phyloP scores from a whole-genome alignment of 2,797 vertebrate genomes.

The Okamejei kenojei region DNA sequence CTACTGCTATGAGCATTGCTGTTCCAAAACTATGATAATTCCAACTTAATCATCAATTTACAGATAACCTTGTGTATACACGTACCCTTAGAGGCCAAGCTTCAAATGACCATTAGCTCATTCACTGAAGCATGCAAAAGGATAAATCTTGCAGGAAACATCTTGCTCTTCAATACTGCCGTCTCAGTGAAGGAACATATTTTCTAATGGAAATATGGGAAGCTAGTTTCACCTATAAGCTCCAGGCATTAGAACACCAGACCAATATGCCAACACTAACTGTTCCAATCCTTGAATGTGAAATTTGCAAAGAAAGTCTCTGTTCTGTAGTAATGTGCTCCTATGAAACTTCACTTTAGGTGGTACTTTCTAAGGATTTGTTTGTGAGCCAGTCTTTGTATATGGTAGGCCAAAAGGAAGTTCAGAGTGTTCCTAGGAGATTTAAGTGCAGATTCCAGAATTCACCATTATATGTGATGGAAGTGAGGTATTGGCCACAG shows the following conservation, averaged over 20 bases:
- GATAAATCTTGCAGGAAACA: no score
- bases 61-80: no score
- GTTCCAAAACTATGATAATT: no score
- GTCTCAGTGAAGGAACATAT: neutral
- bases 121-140: no score
- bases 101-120: no score
- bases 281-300: neutral
- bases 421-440: neutral
- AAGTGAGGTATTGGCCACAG: neutral
- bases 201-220: neutral
- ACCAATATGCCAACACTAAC: neutral
- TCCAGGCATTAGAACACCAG: neutral
- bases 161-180: neutral
- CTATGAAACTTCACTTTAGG: neutral
- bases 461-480: neutral
- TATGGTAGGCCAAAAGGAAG: neutral
- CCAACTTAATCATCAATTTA: no score
- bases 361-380: neutral
- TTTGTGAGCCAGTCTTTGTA: neutral
- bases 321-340: neutral
- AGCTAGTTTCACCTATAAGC: neutral
- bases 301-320: neutral
- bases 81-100: no score
- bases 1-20: no score
- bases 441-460: neutral